These are phyloP conservation scores for Papilio xuthus DNA, from an alignment of 1,140 invertebrate species.

Conservation along the genomic window DNA sequence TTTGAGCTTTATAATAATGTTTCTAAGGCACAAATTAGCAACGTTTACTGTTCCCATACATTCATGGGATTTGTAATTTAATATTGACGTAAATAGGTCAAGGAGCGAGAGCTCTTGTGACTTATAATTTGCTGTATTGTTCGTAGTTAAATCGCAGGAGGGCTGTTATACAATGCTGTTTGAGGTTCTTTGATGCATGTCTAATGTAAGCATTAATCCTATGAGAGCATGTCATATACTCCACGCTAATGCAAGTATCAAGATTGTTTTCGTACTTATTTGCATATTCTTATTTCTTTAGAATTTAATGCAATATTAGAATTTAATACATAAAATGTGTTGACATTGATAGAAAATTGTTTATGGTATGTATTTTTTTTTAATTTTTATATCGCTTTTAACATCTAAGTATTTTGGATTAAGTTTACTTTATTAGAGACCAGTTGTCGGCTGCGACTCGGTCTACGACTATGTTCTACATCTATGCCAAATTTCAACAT, in stretches of 20 bases:
- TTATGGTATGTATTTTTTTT: not conserved
- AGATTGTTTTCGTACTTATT: conserved; percentile 63
- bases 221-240: conserved; percentile 75
- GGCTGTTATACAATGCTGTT: conserved; percentile 66
- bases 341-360: not conserved
- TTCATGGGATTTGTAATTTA: conserved; percentile 53
- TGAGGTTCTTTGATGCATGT: conserved; percentile 76
- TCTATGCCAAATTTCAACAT: no score
- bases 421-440: not conserved
- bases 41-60: conserved; percentile 14
- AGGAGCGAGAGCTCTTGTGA: conserved; percentile 65
- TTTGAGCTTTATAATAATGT: conserved; percentile 23
- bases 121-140: conserved; percentile 76
- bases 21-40: conserved; percentile 6
- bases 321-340: no score
- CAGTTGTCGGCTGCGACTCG: no score
- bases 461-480: no score
- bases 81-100: conserved; percentile 73
- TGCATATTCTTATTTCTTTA: conserved; percentile 52
- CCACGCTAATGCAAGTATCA: conserved; percentile 64
- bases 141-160: conserved; percentile 65
- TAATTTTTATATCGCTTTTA: not conserved
- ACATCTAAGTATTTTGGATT: not conserved
- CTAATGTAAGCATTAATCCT: conserved; percentile 76
- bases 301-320: no score